phyloP scores from a whole-genome alignment of 2,797 vertebrate genomes.

The Macropodus opercularis region DNA sequence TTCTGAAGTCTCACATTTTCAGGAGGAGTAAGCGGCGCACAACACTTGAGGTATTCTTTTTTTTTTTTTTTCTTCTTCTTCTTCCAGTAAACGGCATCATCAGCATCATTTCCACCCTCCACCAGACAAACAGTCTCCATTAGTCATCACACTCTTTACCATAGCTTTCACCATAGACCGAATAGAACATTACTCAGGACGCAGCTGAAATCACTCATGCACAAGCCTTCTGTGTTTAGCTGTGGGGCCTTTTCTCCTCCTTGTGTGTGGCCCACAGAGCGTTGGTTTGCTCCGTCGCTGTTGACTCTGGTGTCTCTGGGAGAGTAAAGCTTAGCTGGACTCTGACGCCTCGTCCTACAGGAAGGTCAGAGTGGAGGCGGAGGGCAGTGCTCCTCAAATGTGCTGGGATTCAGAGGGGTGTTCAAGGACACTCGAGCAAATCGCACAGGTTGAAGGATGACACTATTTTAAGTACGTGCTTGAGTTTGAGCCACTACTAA shows the following conservation, averaged over 20 bases:
- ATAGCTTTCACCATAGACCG: too few species aligned
- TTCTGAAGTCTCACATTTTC: conserved; percentile 63
- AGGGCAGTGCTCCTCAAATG: conserved; percentile 4
- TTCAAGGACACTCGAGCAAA: conserved; percentile 31
- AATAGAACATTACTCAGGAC: too few species aligned
- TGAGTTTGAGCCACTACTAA: not conserved
- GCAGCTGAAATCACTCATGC: too few species aligned
- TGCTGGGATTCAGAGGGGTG: not conserved
- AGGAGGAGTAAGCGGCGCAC: conserved; percentile 66
- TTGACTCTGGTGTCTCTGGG: not conserved
- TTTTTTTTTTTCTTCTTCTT: not conserved
- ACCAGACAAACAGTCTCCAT: conserved; percentile 16
- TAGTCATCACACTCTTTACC: not conserved
- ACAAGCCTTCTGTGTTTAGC: too few species aligned
- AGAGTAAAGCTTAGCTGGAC: not conserved
- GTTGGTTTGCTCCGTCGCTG: not conserved
- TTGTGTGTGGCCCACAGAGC: too few species aligned
- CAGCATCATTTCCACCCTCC: conserved; percentile 12
- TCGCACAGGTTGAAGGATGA: conserved; percentile 3
- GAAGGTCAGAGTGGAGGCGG: conserved; percentile 6
- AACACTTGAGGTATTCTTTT: conserved; percentile 55
- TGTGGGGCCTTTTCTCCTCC: too few species aligned
- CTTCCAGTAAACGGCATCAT: not conserved
- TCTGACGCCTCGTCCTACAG: not conserved
- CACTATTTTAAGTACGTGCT: too few species aligned